Percentiles rank a stretch among this genome's conserved stretches.
These are phyloP conservation scores for Dendropsophus ebraccatus DNA, from an alignment of 2,113 vertebrate genomes.

Conservation along the genomic window DNA sequence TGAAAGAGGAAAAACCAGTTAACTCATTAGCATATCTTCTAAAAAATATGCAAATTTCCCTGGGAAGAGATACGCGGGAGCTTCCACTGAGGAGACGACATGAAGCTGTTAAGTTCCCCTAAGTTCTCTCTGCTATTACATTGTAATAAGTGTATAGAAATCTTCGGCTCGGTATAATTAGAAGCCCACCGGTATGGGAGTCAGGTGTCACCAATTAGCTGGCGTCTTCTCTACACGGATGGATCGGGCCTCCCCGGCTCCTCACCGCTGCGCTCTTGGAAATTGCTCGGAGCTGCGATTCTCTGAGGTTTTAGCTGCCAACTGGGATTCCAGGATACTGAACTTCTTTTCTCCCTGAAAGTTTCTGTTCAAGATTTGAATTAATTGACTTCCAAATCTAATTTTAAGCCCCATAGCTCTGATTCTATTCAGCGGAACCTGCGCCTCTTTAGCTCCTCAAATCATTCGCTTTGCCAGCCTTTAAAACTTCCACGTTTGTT, in stretches of 20 bases:
- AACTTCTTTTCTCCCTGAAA: conserved; percentile 28
- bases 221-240: not conserved
- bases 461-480: not conserved
- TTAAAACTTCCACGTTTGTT: not conserved
- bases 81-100: not conserved
- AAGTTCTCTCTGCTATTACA: conserved; percentile 1
- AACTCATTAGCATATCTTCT: conserved; percentile 16
- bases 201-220: conserved; percentile 47
- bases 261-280: not conserved
- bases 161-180: conserved; percentile 25
- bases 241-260: not conserved
- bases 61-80: not conserved
- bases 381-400: conserved; percentile 4
- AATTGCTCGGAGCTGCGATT: conserved; percentile 10
- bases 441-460: not conserved
- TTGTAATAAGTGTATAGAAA: conserved; percentile 16
- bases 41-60: not conserved
- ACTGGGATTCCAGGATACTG: conserved; percentile 2
- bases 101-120: not conserved
- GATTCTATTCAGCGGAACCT: not conserved
- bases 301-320: not conserved
- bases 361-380: conserved; percentile 24
- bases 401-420: not conserved
- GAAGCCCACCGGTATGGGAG: conserved; percentile 29
- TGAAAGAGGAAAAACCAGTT: not conserved